Conservation (phyloP, 2,113 vertebrate genomes). For the Mystacornis crossleyi region DNA sequence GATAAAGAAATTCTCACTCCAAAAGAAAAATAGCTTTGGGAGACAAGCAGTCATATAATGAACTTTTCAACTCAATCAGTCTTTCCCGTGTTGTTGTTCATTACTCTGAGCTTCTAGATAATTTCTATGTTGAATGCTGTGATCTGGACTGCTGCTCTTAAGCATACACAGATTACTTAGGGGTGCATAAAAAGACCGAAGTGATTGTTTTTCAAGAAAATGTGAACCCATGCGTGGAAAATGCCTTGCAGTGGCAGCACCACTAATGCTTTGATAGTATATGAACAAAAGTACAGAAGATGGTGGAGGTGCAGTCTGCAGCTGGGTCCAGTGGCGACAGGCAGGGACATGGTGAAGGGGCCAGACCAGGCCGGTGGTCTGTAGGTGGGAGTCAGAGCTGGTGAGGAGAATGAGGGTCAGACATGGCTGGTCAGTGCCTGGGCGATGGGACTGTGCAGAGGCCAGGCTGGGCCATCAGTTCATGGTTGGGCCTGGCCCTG, state of each 20-base stretch:
- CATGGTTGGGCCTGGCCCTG: not conserved
- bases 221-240: not conserved
- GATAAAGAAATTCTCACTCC: not conserved
- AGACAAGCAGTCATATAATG: not conserved
- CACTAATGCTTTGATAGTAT: not conserved
- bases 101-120: not conserved
- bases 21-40: not conserved
- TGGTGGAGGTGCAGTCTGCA: not conserved
- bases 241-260: not conserved
- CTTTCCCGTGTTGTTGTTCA: not conserved
- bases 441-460: rapidly evolving
- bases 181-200: not conserved
- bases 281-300: not conserved
- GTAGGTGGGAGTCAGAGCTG: not conserved
- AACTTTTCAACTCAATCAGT: not conserved
- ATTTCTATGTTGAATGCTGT: not conserved
- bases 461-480: not conserved
- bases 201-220: not conserved
- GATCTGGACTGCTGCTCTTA: not conserved
- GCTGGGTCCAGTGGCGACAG: rapidly evolving
- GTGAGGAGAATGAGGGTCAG: not conserved
- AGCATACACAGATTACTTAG: not conserved
- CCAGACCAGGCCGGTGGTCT: not conserved
- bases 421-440: not conserved
- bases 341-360: not conserved